phyloP scores from a whole-genome alignment of 2,888 invertebrate species.

The Tolmerus cingulatus region DNA sequence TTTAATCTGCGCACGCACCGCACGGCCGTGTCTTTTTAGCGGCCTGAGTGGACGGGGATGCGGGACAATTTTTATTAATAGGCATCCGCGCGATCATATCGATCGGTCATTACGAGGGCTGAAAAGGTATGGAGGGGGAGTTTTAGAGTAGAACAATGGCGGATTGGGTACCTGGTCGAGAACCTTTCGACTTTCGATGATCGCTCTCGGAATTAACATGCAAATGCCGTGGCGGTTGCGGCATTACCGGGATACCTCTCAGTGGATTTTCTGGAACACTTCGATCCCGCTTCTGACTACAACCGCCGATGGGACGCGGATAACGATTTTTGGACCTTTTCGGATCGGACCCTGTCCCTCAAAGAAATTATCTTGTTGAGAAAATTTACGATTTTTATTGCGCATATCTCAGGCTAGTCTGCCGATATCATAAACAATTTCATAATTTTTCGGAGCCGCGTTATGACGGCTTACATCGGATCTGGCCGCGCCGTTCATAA shows the following conservation, averaged over 20 bases:
- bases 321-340: neutral
- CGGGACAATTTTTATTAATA: conserved; percentile 33
- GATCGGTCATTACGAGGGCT: conserved; percentile 21
- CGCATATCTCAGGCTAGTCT: neutral
- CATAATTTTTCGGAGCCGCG: neutral
- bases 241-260: neutral
- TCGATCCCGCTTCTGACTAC: neutral
- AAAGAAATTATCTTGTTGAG: conserved; percentile 25
- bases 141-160: conserved; percentile 12
- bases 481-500: neutral
- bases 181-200: neutral
- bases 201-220: conserved; percentile 11
- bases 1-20: conserved; percentile 16
- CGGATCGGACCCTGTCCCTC: neutral
- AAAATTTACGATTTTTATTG: conserved; percentile 27
- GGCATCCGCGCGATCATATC: neutral
- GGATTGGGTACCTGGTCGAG: neutral
- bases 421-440: conserved; percentile 27
- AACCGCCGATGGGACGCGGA: neutral
- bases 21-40: neutral
- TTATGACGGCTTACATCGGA: conserved; percentile 5
- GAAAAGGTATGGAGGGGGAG: neutral
- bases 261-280: neutral
- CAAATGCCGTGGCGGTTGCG: neutral
- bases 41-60: neutral